Conservation (phyloP, 2,888 invertebrate genomes). For the Linnaemya tessellans region DNA sequence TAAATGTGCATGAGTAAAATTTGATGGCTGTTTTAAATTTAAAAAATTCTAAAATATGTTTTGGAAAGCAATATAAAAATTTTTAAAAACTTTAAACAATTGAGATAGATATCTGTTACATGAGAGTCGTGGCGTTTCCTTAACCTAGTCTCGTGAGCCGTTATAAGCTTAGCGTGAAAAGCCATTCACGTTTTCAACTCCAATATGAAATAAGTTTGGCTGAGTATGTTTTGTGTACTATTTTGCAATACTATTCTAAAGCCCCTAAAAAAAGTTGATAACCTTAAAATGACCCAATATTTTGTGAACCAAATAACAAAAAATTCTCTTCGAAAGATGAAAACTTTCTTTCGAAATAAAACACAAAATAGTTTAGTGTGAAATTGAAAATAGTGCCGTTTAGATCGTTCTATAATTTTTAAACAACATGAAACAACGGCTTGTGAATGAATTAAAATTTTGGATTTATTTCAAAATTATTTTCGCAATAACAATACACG, state of each 20-base stretch:
- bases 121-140: too few relatives aligned
- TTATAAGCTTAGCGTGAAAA: neutral
- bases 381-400: slow-evolving; percentile 7
- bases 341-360: slow-evolving; percentile 46
- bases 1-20: too few relatives aligned
- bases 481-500: neutral
- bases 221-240: neutral
- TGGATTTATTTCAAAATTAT: neutral
- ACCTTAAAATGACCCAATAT: slow-evolving; percentile 59
- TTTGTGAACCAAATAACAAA: slow-evolving; percentile 26
- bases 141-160: too few relatives aligned
- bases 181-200: neutral
- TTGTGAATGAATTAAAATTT: neutral
- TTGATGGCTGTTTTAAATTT: too few relatives aligned
- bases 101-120: too few relatives aligned
- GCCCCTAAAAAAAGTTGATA: slow-evolving; percentile 47
- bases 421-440: neutral
- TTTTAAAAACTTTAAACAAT: too few relatives aligned
- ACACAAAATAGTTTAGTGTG: slow-evolving; percentile 52
- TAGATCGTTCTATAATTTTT: slow-evolving; percentile 6
- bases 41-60: too few relatives aligned
- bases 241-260: slow-evolving; percentile 25
- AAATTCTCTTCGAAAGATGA: slow-evolving; percentile 14
- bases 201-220: neutral
- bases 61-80: too few relatives aligned